These are phyloP conservation scores for Ianthella basta DNA, from an alignment of 37 sponge, comb jelly and placozoan genomes.

Conservation along the genomic window DNA sequence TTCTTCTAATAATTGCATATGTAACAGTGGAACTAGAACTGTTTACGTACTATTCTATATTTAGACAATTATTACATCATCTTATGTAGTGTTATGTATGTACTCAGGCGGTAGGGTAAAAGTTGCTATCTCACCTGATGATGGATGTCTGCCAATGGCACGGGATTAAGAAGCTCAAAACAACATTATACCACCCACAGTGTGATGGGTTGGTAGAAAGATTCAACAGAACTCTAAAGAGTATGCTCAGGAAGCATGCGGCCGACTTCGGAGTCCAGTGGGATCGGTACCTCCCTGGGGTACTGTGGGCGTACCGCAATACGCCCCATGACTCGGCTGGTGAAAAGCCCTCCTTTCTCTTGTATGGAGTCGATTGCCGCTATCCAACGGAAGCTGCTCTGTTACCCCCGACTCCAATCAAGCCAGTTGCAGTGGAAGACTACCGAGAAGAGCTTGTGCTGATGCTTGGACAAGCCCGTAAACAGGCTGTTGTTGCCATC, in stretches of 20 bases:
- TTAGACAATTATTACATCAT: too few relatives aligned
- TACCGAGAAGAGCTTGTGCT: conserved; percentile 42
- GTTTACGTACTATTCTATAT: too few relatives aligned
- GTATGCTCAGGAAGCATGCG: conserved; percentile 51
- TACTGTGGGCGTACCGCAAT: conserved; percentile 65
- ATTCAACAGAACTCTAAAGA: conserved; percentile 51
- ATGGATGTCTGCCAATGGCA: conserved; percentile 38
- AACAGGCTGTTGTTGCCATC: neutral
- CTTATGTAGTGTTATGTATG: too few relatives aligned
- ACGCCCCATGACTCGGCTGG: conserved; percentile 56
- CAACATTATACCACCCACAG: conserved; percentile 54
- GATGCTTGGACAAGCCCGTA: neutral
- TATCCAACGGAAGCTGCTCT: conserved; percentile 55
- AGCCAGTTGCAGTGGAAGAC: conserved; percentile 18
- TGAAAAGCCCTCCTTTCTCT: conserved; percentile 65
- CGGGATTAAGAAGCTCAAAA: conserved; percentile 50
- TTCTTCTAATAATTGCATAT: too few relatives aligned
- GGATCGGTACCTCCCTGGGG: conserved; percentile 49
- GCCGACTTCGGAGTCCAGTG: conserved; percentile 47
- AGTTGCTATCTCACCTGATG: conserved; percentile 52
- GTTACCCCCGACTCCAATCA: conserved; percentile 26
- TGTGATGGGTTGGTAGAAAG: conserved; percentile 59
- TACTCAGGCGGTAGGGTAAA: too few relatives aligned
- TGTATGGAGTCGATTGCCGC: conserved; percentile 54
- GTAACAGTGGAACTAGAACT: too few relatives aligned